Evolutionary conservation across 2,888 invertebrate genomes (phyloP).

Genomic region (Antheraea assamensis): DNA sequence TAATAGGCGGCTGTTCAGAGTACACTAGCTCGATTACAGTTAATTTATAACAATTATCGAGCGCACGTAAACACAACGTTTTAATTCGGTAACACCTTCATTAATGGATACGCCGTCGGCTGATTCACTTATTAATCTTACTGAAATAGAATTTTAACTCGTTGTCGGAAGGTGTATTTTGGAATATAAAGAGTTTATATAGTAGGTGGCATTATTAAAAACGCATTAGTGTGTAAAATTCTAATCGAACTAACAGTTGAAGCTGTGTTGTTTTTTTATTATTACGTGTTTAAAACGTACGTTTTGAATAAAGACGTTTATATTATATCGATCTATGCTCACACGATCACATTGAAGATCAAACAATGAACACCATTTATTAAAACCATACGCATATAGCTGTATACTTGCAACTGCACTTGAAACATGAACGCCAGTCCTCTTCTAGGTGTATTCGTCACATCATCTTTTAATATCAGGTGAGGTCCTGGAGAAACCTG

Average conservation of each 20-base stretch:
- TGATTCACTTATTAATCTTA: conserved; percentile 1
- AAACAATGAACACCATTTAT: background rate
- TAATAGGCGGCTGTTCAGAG: background rate
- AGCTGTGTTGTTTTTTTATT: conserved; percentile 17
- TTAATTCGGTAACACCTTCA: conserved; percentile 67
- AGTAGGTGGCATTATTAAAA: conserved; percentile 56
- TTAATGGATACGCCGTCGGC: conserved; percentile 49
- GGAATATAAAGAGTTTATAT: background rate
- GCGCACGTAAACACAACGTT: conserved; percentile 54
- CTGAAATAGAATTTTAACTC: conserved; percentile 25
- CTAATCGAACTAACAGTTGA: conserved; percentile 29
- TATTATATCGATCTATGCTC: background rate
- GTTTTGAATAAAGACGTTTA: background rate
- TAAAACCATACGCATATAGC: background rate
- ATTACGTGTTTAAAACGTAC: background rate
- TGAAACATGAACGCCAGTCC: too few species aligned
- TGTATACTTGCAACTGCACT: too few species aligned
- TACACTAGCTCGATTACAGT: conserved; percentile 39
- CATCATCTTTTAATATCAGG: too few species aligned
- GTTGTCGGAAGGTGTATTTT: conserved; percentile 22
- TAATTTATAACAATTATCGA: conserved; percentile 71
- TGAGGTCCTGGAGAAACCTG: too few species aligned
- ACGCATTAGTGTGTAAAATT: conserved; percentile 46
- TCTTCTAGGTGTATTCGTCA: too few species aligned
- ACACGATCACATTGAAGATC: background rate